Conservation (phyloP, 1,140 invertebrate species). For the Ceratina japonica region DNA sequence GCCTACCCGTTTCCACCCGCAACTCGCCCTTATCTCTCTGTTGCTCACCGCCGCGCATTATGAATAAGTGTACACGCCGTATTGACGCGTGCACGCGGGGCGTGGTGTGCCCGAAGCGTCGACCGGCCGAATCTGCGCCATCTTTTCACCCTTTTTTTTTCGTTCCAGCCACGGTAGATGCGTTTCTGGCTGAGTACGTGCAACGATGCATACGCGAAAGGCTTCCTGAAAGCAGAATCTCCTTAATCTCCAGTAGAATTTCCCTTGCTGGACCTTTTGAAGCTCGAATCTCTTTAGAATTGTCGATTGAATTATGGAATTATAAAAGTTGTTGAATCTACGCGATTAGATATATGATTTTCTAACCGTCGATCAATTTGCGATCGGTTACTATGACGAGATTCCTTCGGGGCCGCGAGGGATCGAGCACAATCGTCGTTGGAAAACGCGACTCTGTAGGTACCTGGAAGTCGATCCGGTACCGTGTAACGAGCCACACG, state of each 20-base stretch:
- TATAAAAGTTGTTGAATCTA: too few relatives aligned
- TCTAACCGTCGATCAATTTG: neutral
- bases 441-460: neutral
- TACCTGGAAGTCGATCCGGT: neutral
- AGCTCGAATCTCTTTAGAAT: too few relatives aligned
- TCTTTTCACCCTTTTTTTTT: constrained; percentile 51
- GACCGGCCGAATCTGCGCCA: constrained; percentile 63
- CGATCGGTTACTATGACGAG: neutral
- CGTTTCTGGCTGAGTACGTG: constrained; percentile 18
- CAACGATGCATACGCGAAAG: neutral
- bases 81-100: constrained; percentile 67
- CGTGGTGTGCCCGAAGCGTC: constrained; percentile 68
- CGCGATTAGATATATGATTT: too few relatives aligned
- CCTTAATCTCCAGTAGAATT: neutral
- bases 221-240: too few relatives aligned
- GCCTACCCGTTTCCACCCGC: constrained; percentile 13
- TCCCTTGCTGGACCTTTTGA: too few relatives aligned
- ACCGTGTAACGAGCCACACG: neutral
- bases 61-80: constrained; percentile 70
- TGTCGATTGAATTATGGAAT: too few relatives aligned
- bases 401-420: neutral
- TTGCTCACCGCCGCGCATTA: constrained; percentile 60
- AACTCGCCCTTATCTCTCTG: constrained; percentile 25
- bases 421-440: neutral
- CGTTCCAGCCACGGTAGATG: constrained; percentile 10